Percentiles rank a stretch among this genome's conserved stretches.
phyloP scores from a whole-genome alignment of 2,113 vertebrate species.

The Oxygymnocypris stewartii region DNA sequence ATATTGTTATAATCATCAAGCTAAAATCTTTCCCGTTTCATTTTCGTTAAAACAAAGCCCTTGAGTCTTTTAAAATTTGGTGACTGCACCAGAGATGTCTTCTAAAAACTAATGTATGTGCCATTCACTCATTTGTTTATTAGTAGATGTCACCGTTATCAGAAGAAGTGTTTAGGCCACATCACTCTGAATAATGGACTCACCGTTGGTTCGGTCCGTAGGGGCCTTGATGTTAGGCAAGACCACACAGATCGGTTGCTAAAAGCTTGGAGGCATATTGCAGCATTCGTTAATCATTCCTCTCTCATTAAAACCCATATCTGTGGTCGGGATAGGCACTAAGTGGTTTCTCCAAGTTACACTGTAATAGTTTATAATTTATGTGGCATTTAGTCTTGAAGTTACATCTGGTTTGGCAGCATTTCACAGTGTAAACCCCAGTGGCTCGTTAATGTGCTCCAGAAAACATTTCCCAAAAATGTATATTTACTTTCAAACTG shows the following conservation, averaged over 20 bases:
- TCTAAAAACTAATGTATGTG: background rate
- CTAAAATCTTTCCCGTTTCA: background rate
- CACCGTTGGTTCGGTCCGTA: background rate
- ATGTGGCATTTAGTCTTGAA: conserved; percentile 56
- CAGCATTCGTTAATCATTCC: conserved; percentile 47
- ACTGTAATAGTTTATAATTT: conserved; percentile 55
- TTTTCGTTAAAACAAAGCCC: background rate
- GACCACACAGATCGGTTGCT: conserved; percentile 25
- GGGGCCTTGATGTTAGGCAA: background rate
- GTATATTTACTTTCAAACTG: conserved; percentile 67
- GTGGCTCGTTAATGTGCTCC: conserved; percentile 61
- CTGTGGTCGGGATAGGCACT: conserved; percentile 41
- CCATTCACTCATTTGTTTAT: background rate
- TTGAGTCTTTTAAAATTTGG: background rate
- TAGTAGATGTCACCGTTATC: background rate
- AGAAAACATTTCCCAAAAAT: conserved; percentile 71
- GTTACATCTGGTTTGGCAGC: conserved; percentile 66
- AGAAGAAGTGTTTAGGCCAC: background rate
- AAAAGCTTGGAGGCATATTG: conserved; percentile 34
- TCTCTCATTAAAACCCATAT: conserved; percentile 46
- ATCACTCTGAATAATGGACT: background rate
- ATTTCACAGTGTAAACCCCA: conserved; percentile 57
- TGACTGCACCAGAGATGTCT: background rate
- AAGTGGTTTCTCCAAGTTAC: conserved; percentile 49
- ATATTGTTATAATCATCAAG: background rate